Base-by-base conservation (phyloP, 2,888 invertebrate species). In the Drosophila austrosaltans region DNA sequence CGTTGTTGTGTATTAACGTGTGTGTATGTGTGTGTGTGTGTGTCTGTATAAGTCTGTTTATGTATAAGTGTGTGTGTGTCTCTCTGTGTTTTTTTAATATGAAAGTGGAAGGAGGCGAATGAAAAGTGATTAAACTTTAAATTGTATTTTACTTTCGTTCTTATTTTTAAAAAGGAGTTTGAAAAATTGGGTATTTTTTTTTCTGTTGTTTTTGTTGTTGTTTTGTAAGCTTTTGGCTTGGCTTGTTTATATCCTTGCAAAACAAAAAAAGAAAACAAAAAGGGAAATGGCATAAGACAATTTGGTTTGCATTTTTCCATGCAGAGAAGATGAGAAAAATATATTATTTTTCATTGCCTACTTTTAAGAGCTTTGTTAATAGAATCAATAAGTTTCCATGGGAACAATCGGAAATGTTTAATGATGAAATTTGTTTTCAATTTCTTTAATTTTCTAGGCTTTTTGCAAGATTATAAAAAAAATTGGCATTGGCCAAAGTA, bases 111-210 rank as follows among this genome's bases (percentile, higher is more conserved):
- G 22, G 22, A 57, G 57, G 69, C 42, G 65, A 70, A 70, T 71
- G 70, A 69, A 71, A 64, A 56, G 71, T 71, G 71, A 70, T 65
- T 56, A 42, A 72, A 72, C 30, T 61, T 72, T 72, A 72, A 72
- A 20, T 72, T 39, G 66, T 66, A 72, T 72, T 72, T 66, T 54
- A 62, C 42, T 36, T 57, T 36, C 22, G 57, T 57, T 39, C 36
- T 57, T 36, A 22, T 62, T 57, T 56, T 57, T 10, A 10, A 22
- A 39, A 57, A 39, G 57, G 57, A 59, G 66, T 58, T 61, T 39
- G 66, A 72, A 67, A 71, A 72, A 66, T 30, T 72, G 60, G 62
- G 62, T 72, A 72, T 59, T 54, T 72, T n/a, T 22, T 61, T 72
- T 57, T 56, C 54, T 53, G 10, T 63, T 53, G 10, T 3, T 53